These are phyloP conservation scores for Branchipolynoe longqiensis DNA, from an alignment of 2,888 invertebrate genomes.

Conservation along the genomic window DNA sequence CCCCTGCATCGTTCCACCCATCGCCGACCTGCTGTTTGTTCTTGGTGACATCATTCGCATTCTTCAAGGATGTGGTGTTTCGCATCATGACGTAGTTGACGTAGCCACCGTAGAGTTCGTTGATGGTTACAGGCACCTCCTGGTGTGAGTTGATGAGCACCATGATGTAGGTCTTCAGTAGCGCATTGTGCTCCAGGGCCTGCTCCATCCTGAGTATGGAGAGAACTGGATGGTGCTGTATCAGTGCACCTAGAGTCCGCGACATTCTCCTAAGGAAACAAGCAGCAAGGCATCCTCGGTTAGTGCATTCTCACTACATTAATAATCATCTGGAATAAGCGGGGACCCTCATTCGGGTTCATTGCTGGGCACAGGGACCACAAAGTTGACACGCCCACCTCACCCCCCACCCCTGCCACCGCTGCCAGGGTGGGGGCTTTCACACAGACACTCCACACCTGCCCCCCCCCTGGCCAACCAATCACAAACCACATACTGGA, in stretches of 20 bases:
- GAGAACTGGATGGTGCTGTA: slow-evolving; percentile 24
- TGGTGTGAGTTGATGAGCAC: slow-evolving; percentile 38
- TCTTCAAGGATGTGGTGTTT: background rate
- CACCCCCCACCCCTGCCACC: too few species aligned
- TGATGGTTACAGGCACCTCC: slow-evolving; percentile 62
- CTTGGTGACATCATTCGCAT: background rate
- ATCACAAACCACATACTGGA: too few species aligned
- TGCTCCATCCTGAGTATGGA: slow-evolving; percentile 43
- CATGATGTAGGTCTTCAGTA: slow-evolving; percentile 27
- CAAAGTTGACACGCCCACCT: too few species aligned
- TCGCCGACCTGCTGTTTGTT: background rate
- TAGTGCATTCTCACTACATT: slow-evolving; percentile 16
- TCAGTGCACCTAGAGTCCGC: slow-evolving; percentile 7
- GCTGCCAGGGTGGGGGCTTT: too few species aligned
- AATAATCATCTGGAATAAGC: too few species aligned
- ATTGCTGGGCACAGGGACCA: too few species aligned
- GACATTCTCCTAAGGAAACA: background rate
- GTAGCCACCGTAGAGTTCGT: slow-evolving; percentile 63
- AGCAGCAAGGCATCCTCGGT: background rate
- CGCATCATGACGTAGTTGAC: slow-evolving; percentile 51
- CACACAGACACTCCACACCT: too few species aligned
- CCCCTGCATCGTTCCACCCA: background rate
- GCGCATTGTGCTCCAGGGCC: slow-evolving; percentile 33
- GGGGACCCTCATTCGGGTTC: too few species aligned
- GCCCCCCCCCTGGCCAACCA: too few species aligned